Evolutionary conservation across 1,140 invertebrate genomes (phyloP).

Genomic region (Calliphora vicina): DNA sequence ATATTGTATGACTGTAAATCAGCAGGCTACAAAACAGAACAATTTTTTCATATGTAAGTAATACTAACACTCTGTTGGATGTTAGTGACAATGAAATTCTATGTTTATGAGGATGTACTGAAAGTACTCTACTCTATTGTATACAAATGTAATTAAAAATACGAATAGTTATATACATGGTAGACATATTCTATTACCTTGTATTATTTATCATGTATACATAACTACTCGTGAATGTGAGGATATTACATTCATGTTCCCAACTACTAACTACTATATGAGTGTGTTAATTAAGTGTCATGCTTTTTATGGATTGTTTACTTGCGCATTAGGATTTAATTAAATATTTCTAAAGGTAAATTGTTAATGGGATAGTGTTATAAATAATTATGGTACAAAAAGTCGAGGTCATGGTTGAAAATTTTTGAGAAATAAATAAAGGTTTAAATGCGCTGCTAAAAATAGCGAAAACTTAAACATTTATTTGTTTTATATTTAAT

Average conservation of each 20-base stretch:
- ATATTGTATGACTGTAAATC: neutral
- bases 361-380: neutral
- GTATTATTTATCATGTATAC: too few relatives aligned
- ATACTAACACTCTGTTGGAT: neutral
- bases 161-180: neutral
- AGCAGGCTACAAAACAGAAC: neutral
- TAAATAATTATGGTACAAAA: neutral
- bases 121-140: neutral
- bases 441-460: neutral
- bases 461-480: too few relatives aligned
- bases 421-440: neutral
- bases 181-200: slow-evolving; percentile 1
- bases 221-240: neutral
- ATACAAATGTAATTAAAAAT: neutral
- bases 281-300: slow-evolving; percentile 31
- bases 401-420: neutral
- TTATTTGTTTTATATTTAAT: too few relatives aligned
- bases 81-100: neutral
- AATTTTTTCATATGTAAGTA: too few relatives aligned
- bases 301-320: slow-evolving; percentile 20
- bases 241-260: neutral
- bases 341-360: slow-evolving; percentile 10
- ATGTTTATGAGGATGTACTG: neutral
- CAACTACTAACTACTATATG: neutral
- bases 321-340: slow-evolving; percentile 28